phyloP scores from a whole-genome alignment of 2,797 vertebrate species.

The Ctenosaura bakeri region DNA sequence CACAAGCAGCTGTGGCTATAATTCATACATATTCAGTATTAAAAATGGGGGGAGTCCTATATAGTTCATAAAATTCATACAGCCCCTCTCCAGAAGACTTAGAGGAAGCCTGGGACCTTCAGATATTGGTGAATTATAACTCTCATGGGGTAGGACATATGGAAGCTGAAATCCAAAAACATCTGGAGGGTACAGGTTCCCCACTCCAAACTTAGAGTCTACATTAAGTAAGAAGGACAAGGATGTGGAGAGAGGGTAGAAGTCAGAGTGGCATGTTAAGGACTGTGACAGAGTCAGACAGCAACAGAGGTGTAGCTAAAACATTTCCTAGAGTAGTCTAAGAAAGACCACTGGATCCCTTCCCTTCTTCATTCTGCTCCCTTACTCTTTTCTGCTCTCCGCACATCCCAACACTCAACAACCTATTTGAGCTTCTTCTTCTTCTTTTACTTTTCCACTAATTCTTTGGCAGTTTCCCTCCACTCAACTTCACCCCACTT shows the following conservation, averaged over 20 bases:
- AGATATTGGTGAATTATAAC: background rate
- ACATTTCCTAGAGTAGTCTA: too few species aligned
- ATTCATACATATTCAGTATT: background rate
- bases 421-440: background rate
- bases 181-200: background rate
- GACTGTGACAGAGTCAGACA: background rate
- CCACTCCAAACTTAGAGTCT: background rate
- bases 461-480: slow-evolving; percentile 19
- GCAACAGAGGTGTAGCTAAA: background rate
- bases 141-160: background rate
- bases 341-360: too few species aligned
- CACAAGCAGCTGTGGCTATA: background rate
- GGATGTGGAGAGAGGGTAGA: background rate
- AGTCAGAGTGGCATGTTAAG: background rate
- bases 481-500: background rate
- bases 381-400: background rate
- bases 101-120: background rate
- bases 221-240: background rate
- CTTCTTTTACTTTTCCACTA: slow-evolving; percentile 36
- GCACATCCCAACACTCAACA: accelerated
- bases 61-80: background rate
- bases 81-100: background rate
- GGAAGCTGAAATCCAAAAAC: background rate
- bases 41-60: background rate
- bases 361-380: accelerated